These are phyloP conservation scores for Peromyscus leucopus DNA, from an alignment of 2,113 vertebrate genomes.

Conservation along the genomic window DNA sequence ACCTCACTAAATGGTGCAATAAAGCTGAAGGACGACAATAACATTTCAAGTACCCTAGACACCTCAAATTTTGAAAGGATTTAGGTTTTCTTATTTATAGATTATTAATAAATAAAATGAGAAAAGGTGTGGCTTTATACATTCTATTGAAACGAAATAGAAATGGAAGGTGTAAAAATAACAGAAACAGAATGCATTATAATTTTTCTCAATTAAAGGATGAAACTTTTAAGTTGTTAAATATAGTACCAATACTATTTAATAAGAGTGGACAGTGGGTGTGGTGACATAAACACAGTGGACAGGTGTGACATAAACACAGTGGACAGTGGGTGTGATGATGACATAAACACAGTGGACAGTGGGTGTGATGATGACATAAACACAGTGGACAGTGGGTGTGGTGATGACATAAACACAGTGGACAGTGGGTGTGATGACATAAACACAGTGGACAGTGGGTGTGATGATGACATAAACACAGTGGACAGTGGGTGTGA, in stretches of 20 bases:
- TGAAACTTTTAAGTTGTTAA: slow-evolving; percentile 53
- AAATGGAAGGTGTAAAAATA: background rate
- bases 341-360: too few relatives aligned
- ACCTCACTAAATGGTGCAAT: slow-evolving; percentile 5
- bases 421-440: too few relatives aligned
- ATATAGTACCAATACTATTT: slow-evolving; percentile 30
- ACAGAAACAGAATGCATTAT: slow-evolving; percentile 32
- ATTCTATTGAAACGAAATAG: slow-evolving; percentile 18
- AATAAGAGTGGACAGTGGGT: too few relatives aligned
- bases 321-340: too few relatives aligned
- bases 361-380: too few relatives aligned
- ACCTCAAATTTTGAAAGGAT: slow-evolving; percentile 3
- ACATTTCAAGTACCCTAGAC: slow-evolving; percentile 18
- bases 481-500: too few relatives aligned
- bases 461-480: too few relatives aligned
- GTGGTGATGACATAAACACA: too few relatives aligned
- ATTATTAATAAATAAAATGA: slow-evolving; percentile 36
- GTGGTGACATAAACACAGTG: too few relatives aligned
- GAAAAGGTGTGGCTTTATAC: background rate
- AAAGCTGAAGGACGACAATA: background rate
- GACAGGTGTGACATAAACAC: too few relatives aligned
- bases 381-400: too few relatives aligned
- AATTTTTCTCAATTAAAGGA: slow-evolving; percentile 43
- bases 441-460: too few relatives aligned
- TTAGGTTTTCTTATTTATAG: background rate